Evolutionary conservation across 2,113 vertebrate species (phyloP).

Genomic region (Muntiacus reevesi): DNA sequence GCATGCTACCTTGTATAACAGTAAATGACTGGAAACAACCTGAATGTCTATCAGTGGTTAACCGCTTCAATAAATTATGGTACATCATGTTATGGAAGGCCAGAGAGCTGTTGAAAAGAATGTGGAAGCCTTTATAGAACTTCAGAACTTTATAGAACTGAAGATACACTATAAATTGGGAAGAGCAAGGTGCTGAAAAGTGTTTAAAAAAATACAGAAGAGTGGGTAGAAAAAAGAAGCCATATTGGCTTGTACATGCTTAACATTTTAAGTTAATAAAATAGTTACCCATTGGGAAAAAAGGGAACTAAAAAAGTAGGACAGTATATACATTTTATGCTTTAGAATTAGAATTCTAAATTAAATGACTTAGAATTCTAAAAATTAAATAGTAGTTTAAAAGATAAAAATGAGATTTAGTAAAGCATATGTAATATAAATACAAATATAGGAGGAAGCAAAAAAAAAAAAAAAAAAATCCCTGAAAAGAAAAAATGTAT

Average conservation of each 20-base stretch:
- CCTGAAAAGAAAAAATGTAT: not conserved
- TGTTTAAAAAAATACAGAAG: not conserved
- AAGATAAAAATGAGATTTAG: constrained; percentile 7
- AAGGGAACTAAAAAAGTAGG: not conserved
- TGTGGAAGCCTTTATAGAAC: not conserved
- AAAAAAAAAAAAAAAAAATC: not conserved
- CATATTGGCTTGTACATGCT: not conserved
- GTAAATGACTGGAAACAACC: not conserved
- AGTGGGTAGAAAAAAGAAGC: not conserved
- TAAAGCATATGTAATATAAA: not conserved
- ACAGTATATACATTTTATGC: not conserved
- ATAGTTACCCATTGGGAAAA: not conserved
- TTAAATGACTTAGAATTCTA: not conserved
- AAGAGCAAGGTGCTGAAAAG: not conserved
- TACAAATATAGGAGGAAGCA: not conserved
- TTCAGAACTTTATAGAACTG: not conserved
- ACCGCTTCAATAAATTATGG: not conserved
- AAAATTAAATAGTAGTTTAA: not conserved
- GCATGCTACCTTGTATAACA: not conserved
- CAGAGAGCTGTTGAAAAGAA: not conserved
- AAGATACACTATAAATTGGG: not conserved
- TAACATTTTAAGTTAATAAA: not conserved
- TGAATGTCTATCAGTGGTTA: not conserved
- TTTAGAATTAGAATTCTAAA: constrained; percentile 5
- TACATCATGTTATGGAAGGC: not conserved